Conservation (phyloP, 2,113 vertebrate species). For the Neopipo cinnamomea region DNA sequence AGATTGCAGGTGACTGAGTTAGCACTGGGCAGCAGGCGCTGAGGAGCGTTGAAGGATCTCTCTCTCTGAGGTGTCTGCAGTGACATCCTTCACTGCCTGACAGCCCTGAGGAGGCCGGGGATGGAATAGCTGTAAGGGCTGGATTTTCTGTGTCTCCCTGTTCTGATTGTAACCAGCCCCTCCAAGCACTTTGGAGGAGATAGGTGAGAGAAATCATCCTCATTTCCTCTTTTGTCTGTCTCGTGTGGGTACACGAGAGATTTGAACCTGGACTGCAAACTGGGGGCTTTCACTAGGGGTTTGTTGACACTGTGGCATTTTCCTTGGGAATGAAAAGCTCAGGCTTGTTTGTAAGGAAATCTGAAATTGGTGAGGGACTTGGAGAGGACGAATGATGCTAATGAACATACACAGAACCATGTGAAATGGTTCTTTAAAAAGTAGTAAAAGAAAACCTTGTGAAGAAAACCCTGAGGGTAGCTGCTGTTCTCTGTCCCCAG, state of each 20-base stretch:
- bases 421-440: background rate
- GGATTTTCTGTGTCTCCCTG: background rate
- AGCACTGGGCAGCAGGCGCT: background rate
- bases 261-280: background rate
- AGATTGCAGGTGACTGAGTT: background rate
- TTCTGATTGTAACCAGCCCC: background rate
- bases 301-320: background rate
- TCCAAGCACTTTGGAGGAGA: background rate
- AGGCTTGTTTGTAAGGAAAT: background rate
- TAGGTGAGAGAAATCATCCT: background rate
- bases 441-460: background rate
- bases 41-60: background rate
- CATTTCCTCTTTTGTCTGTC: background rate
- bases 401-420: background rate
- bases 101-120: background rate
- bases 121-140: background rate
- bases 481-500: background rate
- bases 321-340: background rate
- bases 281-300: background rate
- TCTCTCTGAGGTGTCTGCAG: background rate
- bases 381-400: background rate
- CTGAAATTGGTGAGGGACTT: background rate
- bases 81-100: background rate
- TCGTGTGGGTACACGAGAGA: background rate
- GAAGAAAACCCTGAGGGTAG: background rate